Percentiles rank a stretch among this genome's conserved stretches.
phyloP scores from a whole-genome alignment of 2,888 invertebrate species.

The Andrena bicolor region DNA sequence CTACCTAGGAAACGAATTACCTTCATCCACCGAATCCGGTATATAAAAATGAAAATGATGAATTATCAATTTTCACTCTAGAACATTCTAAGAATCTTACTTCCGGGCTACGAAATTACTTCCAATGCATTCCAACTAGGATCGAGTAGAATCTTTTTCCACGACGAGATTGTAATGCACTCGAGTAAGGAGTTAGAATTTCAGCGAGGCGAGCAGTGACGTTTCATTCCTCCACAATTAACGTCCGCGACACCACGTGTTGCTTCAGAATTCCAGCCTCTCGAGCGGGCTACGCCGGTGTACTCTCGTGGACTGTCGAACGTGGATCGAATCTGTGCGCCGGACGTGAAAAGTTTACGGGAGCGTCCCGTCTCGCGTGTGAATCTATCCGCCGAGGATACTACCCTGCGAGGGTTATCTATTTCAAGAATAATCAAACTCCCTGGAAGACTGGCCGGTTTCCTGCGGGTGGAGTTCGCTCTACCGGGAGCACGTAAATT shows the following conservation, averaged over 20 bases:
- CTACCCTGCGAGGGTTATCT: neutral
- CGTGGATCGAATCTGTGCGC: conserved; percentile 11
- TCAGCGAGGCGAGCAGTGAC: neutral
- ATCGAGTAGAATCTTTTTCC: neutral
- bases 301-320: conserved; percentile 15
- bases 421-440: conserved; percentile 17
- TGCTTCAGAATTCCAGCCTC: conserved; percentile 46
- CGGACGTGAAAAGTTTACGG: neutral
- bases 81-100: neutral
- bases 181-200: neutral
- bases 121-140: neutral
- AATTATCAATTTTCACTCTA: neutral
- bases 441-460: conserved; percentile 4
- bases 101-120: neutral
- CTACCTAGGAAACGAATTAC: conserved; percentile 15
- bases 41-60: too few relatives aligned
- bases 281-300: neutral
- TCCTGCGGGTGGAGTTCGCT: neutral
- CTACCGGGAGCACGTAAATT: conserved; percentile 15
- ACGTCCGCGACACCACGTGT: conserved; percentile 40
- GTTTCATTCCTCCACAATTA: conserved; percentile 18
- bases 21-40: too few relatives aligned
- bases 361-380: neutral
- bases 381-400: conserved; percentile 1
- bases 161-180: neutral